Conservation (phyloP, 2,888 invertebrate genomes). For the Trichopoda pennipes region DNA sequence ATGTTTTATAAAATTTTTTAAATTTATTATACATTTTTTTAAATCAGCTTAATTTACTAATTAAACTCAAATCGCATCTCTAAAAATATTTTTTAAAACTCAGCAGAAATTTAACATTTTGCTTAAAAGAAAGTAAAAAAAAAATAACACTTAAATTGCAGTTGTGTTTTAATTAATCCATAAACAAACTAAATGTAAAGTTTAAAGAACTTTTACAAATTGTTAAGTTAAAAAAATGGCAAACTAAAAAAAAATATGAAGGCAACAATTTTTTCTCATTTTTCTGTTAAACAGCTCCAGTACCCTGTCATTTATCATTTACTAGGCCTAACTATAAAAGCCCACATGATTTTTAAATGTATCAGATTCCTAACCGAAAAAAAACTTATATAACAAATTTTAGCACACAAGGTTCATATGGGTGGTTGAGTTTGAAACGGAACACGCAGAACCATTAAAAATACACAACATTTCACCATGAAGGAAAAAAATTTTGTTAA, state of each 20-base stretch:
- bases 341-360: constrained; percentile 60
- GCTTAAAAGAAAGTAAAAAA: not conserved
- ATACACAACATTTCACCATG: constrained; percentile 54
- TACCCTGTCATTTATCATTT: constrained; percentile 67
- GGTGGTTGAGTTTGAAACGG: constrained; percentile 62
- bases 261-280: constrained; percentile 19
- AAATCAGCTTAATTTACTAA: too few relatives aligned
- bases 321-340: constrained; percentile 66
- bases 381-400: constrained; percentile 49
- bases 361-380: constrained; percentile 53
- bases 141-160: not conserved
- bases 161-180: constrained; percentile 29
- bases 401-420: constrained; percentile 54
- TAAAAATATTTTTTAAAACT: too few relatives aligned
- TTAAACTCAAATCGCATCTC: too few relatives aligned
- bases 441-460: constrained; percentile 69
- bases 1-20: too few relatives aligned
- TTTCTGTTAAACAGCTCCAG: constrained; percentile 33
- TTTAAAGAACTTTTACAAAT: constrained; percentile 45
- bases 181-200: constrained; percentile 35
- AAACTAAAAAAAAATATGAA: not conserved
- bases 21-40: too few relatives aligned
- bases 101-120: too few relatives aligned
- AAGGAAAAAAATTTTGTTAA: constrained; percentile 27
- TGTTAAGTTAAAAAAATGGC: not conserved